Conservation (phyloP, 2,113 vertebrate genomes). For the Xiphophorus maculatus region DNA sequence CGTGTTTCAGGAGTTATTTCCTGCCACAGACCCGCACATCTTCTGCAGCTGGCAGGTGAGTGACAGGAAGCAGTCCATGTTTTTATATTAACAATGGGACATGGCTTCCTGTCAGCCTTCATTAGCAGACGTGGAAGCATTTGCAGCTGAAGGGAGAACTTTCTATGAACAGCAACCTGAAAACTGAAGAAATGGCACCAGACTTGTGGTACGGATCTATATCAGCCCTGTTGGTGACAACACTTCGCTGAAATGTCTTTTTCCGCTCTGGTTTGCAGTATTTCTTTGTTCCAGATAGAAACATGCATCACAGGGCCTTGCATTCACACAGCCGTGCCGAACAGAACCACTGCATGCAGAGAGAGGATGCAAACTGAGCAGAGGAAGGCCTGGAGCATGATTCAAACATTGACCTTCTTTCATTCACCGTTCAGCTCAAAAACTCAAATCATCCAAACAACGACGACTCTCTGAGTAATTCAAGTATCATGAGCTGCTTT, state of each 20-base stretch:
- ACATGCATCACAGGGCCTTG: neutral
- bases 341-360: neutral
- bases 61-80: slow-evolving; percentile 46
- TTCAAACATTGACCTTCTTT: too few species aligned
- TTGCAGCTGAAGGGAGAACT: neutral
- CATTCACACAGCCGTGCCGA: neutral
- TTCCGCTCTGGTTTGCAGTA: too few species aligned
- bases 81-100: slow-evolving; percentile 29
- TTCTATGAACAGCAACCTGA: neutral
- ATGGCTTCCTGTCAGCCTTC: slow-evolving; percentile 27
- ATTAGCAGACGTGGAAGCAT: neutral
- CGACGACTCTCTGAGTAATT: too few species aligned
- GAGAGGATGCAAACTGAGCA: neutral
- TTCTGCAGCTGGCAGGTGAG: slow-evolving; percentile 34
- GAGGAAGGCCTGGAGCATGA: too few species aligned
- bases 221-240: neutral
- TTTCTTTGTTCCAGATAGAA: neutral
- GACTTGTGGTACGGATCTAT: neutral
- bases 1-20: slow-evolving; percentile 41
- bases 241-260: too few species aligned
- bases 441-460: too few species aligned
- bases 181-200: neutral
- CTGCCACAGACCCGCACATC: slow-evolving; percentile 23
- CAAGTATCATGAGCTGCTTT: too few species aligned
- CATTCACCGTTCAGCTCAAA: too few species aligned